A percentile compares a stretch with the other conserved stretches of the same genome.
Conservation (phyloP, 1,140 invertebrate genomes). For the Nephotettix cincticeps region DNA sequence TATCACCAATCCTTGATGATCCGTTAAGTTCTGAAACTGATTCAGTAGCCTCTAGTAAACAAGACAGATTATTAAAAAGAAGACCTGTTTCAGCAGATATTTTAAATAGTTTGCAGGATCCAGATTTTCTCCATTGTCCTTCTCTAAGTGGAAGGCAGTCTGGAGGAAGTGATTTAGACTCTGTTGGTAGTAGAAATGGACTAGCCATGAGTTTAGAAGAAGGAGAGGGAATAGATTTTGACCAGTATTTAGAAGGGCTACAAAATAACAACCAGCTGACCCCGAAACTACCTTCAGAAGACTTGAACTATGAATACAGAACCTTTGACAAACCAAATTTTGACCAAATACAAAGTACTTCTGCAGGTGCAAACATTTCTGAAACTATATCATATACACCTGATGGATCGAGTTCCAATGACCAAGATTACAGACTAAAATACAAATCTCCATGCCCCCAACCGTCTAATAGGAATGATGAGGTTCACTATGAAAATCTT, state of each 20-base stretch:
- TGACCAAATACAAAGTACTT: not conserved
- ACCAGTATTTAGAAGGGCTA: constrained; percentile 63
- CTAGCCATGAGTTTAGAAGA: constrained; percentile 43
- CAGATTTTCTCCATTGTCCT: constrained; percentile 45
- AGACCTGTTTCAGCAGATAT: constrained; percentile 66
- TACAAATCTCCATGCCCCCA: not conserved
- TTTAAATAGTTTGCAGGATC: constrained; percentile 50
- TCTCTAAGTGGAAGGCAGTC: constrained; percentile 62
- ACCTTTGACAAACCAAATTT: constrained; percentile 13
- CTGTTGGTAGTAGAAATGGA: constrained; percentile 40
- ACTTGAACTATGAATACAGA: constrained; percentile 38
- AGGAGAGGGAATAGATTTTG: constrained; percentile 57
- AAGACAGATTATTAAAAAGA: constrained; percentile 59
- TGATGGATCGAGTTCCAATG: not conserved
- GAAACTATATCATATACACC: not conserved
- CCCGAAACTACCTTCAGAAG: constrained; percentile 46
- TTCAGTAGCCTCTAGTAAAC: constrained; percentile 36
- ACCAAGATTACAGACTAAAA: constrained; percentile 12
- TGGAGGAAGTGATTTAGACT: constrained; percentile 56
- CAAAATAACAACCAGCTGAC: constrained; percentile 52
- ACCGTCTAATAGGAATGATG: constrained; percentile 36
- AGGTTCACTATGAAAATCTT: constrained; percentile 45
- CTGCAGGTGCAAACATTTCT: not conserved
- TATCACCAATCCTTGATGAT: constrained; percentile 27
- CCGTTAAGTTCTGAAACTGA: constrained; percentile 41